phyloP scores from a whole-genome alignment of 2,113 vertebrate genomes.

The Chrysochloris asiatica region DNA sequence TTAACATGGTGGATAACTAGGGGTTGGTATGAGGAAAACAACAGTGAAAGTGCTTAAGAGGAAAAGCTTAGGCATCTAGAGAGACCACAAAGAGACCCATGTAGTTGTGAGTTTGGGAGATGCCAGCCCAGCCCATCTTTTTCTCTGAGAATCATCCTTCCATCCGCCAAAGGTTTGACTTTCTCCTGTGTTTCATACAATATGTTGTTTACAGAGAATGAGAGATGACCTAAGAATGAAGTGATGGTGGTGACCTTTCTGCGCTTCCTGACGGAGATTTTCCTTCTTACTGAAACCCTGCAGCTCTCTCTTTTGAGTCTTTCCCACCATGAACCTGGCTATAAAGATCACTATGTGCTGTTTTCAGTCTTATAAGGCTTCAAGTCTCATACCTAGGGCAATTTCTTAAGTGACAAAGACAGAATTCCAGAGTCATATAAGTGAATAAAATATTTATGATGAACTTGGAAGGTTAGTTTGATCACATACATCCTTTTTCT shows the following conservation, averaged over 20 bases:
- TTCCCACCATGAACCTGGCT: not conserved
- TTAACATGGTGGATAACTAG: not conserved
- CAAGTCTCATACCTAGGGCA: not conserved
- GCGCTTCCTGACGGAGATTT: not conserved
- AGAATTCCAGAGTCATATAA: slow-evolving; percentile 53
- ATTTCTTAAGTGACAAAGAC: slow-evolving; percentile 64
- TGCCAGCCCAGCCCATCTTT: rapidly evolving
- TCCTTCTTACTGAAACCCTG: not conserved
- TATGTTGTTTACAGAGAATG: not conserved
- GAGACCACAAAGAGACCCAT: not conserved
- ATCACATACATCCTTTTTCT: slow-evolving; percentile 63
- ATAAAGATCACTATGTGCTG: not conserved
- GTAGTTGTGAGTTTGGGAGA: not conserved
- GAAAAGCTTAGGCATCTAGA: not conserved
- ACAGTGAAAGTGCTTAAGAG: not conserved
- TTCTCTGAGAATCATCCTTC: not conserved
- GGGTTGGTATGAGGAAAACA: not conserved
- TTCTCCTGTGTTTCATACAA: not conserved
- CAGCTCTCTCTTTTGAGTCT: not conserved
- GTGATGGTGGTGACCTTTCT: not conserved
- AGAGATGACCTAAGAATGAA: not conserved
- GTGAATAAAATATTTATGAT: slow-evolving; percentile 70
- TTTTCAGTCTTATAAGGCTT: not conserved
- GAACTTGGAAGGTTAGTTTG: slow-evolving; percentile 61
- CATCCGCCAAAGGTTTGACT: not conserved